A percentile compares a stretch with the other conserved stretches of the same genome.
These are phyloP conservation scores for Leptinotarsa peninsularis DNA, from an alignment of 2,888 invertebrate genomes.

Conservation along the genomic window DNA sequence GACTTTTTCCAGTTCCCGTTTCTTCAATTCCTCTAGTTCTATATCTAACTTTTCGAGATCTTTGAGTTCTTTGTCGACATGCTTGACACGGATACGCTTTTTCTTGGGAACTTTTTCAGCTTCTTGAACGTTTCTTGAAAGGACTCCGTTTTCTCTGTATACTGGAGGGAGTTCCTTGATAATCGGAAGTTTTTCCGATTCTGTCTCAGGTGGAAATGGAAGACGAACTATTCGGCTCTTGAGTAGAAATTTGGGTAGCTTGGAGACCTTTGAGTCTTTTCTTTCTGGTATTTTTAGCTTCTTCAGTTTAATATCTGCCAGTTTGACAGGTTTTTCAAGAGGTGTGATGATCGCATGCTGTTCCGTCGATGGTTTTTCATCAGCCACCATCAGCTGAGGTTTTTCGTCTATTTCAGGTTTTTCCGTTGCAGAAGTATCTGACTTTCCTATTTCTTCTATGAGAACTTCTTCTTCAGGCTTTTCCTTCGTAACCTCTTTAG, in stretches of 20 bases:
- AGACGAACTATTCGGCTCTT: conserved; percentile 66
- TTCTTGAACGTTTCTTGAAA: conserved; percentile 68
- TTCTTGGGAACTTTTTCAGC: conserved; percentile 66
- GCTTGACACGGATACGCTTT: conserved; percentile 64
- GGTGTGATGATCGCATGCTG: conserved; percentile 61
- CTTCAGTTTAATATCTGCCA: conserved; percentile 71
- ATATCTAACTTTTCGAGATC: conserved; percentile 66
- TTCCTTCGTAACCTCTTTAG: conserved; percentile 51
- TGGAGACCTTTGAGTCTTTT: conserved; percentile 58
- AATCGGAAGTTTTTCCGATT: conserved; percentile 58
- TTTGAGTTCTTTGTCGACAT: conserved; percentile 60
- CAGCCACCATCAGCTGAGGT: conserved; percentile 38
- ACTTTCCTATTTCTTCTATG: conserved; percentile 17
- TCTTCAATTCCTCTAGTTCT: conserved; percentile 63
- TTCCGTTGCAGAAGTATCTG: conserved; percentile 58
- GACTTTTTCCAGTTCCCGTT: conserved; percentile 62
- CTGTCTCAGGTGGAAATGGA: conserved; percentile 66
- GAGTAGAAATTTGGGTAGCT: conserved; percentile 66
- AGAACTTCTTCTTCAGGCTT: conserved; percentile 24
- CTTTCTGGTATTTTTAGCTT: conserved; percentile 62
- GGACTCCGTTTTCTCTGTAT: conserved; percentile 65
- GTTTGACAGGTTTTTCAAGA: conserved; percentile 61
- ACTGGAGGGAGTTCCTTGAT: conserved; percentile 64
- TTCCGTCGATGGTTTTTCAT: conserved; percentile 54
- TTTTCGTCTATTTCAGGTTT: conserved; percentile 35